Evolutionary conservation across 2,113 vertebrate species (phyloP).

Genomic region (Cyanoramphus novaezelandiae): DNA sequence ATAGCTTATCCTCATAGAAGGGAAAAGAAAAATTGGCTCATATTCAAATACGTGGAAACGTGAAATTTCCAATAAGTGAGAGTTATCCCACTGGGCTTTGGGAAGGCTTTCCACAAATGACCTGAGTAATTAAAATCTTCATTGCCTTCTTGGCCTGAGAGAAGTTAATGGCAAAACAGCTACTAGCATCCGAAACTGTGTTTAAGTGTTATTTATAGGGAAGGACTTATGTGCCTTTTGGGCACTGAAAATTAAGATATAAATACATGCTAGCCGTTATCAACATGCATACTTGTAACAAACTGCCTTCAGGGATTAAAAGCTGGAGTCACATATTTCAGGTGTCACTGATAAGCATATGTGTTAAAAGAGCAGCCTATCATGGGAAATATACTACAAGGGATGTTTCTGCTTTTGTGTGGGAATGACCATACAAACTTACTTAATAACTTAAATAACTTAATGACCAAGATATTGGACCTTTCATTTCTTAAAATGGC

Average conservation of each 20-base stretch:
- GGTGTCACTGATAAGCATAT: not conserved
- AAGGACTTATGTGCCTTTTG: not conserved
- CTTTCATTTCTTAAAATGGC: not conserved
- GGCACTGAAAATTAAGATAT: not conserved
- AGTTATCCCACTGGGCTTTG: fast-evolving
- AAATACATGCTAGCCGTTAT: not conserved
- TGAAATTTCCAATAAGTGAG: not conserved
- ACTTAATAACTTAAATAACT: not conserved
- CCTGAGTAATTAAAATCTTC: slow-evolving; percentile 13
- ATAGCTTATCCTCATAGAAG: not conserved
- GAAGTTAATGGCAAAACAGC: slow-evolving; percentile 6
- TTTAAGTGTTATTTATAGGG: not conserved
- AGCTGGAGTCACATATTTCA: not conserved
- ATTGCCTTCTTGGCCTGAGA: slow-evolving; percentile 5
- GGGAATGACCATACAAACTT: not conserved
- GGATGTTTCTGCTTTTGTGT: not conserved
- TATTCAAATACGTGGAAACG: not conserved
- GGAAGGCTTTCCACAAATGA: not conserved
- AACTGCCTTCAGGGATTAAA: not conserved
- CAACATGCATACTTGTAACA: not conserved
- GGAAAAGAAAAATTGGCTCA: not conserved
- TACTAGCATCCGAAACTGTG: not conserved
- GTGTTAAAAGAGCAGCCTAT: not conserved
- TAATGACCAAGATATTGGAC: not conserved
- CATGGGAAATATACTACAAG: not conserved